A percentile compares a stretch with the other conserved stretches of the same genome.
These are phyloP conservation scores for Galeruca laticollis DNA, from an alignment of 2,888 invertebrate genomes.

Conservation along the genomic window DNA sequence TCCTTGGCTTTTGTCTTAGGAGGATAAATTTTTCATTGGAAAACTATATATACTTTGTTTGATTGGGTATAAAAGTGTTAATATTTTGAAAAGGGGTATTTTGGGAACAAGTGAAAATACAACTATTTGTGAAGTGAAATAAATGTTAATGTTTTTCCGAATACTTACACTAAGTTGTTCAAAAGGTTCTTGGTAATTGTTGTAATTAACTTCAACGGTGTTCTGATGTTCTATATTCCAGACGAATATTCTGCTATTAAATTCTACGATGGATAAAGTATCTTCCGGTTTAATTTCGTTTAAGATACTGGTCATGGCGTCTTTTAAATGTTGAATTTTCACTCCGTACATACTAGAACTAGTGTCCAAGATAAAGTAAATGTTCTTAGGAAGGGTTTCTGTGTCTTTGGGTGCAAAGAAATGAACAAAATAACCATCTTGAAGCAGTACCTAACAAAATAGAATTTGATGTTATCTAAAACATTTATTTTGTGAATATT, in stretches of 20 bases:
- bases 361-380: slow-evolving; percentile 69
- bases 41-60: too few species aligned
- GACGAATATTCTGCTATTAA: slow-evolving; percentile 69
- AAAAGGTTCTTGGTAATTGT: slow-evolving; percentile 47
- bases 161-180: slow-evolving; percentile 22
- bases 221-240: slow-evolving; percentile 68
- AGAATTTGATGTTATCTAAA: not conserved
- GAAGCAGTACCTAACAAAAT: slow-evolving; percentile 40
- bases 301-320: slow-evolving; percentile 75
- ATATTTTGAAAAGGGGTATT: too few species aligned
- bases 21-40: too few species aligned
- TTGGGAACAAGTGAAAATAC: too few species aligned
- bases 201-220: slow-evolving; percentile 52
- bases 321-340: slow-evolving; percentile 65
- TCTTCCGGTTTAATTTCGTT: slow-evolving; percentile 73
- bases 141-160: not conserved
- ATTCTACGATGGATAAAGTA: slow-evolving; percentile 77
- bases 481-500: not conserved
- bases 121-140: too few species aligned
- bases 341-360: slow-evolving; percentile 69
- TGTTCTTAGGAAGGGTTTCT: slow-evolving; percentile 63
- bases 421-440: slow-evolving; percentile 68
- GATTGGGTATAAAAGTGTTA: too few species aligned
- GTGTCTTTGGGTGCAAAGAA: slow-evolving; percentile 67
- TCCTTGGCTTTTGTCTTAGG: too few species aligned